phyloP scores from a whole-genome alignment of 2,113 vertebrate genomes.

The Coracopsis vasa region DNA sequence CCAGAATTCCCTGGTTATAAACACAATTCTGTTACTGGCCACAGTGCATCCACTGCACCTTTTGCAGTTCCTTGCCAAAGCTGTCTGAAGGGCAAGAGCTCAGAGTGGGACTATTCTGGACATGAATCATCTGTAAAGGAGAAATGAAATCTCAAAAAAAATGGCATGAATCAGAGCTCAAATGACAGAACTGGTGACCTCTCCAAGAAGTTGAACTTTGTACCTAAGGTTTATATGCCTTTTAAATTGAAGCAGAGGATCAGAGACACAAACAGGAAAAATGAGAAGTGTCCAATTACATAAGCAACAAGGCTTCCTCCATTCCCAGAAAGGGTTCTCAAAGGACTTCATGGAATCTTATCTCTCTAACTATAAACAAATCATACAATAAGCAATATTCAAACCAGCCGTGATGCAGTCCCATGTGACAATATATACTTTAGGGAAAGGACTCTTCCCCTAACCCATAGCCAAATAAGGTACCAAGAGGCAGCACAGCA shows the following conservation, averaged over 20 bases:
- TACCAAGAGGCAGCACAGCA: not conserved
- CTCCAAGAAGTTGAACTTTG: not conserved
- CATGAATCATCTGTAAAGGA: not conserved
- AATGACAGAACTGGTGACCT: not conserved
- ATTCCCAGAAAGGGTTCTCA: not conserved
- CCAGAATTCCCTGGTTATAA: not conserved
- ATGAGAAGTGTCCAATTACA: not conserved
- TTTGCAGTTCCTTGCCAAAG: not conserved
- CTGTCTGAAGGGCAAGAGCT: not conserved
- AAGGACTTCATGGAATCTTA: not conserved
- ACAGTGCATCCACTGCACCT: not conserved
- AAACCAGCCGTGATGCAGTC: not conserved
- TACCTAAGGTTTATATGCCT: not conserved
- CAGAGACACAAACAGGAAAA: conserved; percentile 2
- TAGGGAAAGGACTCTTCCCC: not conserved
- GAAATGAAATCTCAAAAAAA: not conserved
- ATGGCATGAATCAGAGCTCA: not conserved
- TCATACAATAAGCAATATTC: not conserved
- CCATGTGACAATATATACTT: not conserved
- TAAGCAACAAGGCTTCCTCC: not conserved
- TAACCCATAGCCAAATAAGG: not conserved
- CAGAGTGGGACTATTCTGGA: not conserved
- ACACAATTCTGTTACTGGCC: not conserved
- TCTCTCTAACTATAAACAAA: not conserved
- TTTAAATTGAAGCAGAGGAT: not conserved